phyloP scores from a whole-genome alignment of 2,797 vertebrate genomes.

The Ambastaia sidthimunki region DNA sequence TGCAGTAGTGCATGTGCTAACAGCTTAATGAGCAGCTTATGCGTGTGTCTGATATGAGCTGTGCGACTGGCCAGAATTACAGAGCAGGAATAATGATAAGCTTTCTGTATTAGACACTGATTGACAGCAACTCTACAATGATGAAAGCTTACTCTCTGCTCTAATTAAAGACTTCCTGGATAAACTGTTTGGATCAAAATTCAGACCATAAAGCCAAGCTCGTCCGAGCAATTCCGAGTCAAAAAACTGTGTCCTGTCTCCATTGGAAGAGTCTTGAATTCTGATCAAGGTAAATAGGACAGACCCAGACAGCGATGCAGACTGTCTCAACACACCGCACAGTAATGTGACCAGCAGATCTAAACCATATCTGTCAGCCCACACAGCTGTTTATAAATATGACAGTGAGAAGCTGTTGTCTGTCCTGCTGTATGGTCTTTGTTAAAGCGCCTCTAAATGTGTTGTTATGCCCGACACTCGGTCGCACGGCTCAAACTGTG shows the following conservation, averaged over 20 bases:
- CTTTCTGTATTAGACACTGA: slow-evolving; percentile 17
- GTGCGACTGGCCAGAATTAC: slow-evolving; percentile 28
- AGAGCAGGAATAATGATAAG: slow-evolving; percentile 43
- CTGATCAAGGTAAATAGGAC: slow-evolving; percentile 4
- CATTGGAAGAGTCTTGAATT: slow-evolving; percentile 9
- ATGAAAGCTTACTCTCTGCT: slow-evolving; percentile 32
- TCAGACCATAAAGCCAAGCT: slow-evolving; percentile 11
- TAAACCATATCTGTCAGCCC: slow-evolving; percentile 26
- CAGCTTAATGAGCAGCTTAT: slow-evolving; percentile 14
- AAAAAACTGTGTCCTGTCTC: no score
- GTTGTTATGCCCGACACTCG: slow-evolving; percentile 23
- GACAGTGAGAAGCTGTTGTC: slow-evolving; percentile 41
- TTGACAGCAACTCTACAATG: slow-evolving; percentile 19
- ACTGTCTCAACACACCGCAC: background rate
- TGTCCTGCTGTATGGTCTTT: slow-evolving; percentile 31
- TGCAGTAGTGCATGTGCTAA: background rate
- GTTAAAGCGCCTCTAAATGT: slow-evolving; percentile 44
- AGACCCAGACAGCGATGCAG: slow-evolving; percentile 19
- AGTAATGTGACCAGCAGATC: slow-evolving; percentile 18
- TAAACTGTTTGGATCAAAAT: slow-evolving; percentile 27
- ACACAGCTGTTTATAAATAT: slow-evolving; percentile 48
- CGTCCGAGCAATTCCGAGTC: slow-evolving; percentile 17
- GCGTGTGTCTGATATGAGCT: slow-evolving; percentile 19
- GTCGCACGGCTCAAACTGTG: slow-evolving; percentile 6
- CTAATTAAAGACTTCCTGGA: slow-evolving; percentile 39